These are phyloP conservation scores for Hydraecia micacea DNA, from an alignment of 2,888 invertebrate genomes.

Conservation along the genomic window DNA sequence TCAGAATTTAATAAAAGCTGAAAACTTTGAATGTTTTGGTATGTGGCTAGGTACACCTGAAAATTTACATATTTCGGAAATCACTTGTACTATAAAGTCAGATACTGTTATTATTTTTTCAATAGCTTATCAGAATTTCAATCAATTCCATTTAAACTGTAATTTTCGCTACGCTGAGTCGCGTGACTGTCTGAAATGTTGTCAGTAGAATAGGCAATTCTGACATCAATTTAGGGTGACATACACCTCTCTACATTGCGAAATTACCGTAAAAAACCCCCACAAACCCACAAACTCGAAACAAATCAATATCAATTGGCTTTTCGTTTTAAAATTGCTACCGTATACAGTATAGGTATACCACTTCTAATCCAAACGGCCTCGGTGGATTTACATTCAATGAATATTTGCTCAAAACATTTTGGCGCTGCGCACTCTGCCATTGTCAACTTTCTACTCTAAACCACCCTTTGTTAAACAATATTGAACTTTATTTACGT, in stretches of 20 bases:
- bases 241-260: no score
- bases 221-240: neutral
- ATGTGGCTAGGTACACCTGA: neutral
- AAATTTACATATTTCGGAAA: neutral
- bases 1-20: neutral
- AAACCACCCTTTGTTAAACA: conserved; percentile 57
- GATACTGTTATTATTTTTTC: neutral
- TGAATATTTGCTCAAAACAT: conserved; percentile 87
- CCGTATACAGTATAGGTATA: conserved; percentile 70
- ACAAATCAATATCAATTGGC: conserved; percentile 65
- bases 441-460: conserved; percentile 76
- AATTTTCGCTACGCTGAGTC: neutral
- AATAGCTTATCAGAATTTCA: neutral
- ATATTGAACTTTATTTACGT: conserved; percentile 67
- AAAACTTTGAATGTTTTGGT: neutral
- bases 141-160: neutral
- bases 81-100: neutral
- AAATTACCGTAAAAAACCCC: conserved; percentile 7
- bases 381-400: conserved; percentile 85
- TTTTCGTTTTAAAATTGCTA: conserved; percentile 67
- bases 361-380: conserved; percentile 82
- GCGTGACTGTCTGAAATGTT: neutral
- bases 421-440: conserved; percentile 78
- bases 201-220: neutral
- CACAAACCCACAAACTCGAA: conserved; percentile 13